Evolutionary conservation across 1,140 invertebrate genomes (phyloP).

Genomic region (Radopholus similis): DNA sequence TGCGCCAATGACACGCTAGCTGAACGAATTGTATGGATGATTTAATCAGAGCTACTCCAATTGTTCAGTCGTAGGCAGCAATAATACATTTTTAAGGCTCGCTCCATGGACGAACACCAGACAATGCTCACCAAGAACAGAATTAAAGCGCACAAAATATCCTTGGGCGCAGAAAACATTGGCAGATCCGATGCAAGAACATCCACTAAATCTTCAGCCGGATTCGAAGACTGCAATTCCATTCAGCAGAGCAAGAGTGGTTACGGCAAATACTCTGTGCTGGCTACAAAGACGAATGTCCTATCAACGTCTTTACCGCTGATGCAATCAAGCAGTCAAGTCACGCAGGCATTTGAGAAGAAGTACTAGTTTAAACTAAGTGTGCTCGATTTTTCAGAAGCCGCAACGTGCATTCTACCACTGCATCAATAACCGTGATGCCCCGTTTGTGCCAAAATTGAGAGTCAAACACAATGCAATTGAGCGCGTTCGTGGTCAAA

Average conservation of each 20-base stretch:
- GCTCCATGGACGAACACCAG: conserved; percentile 16
- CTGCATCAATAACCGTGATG: conserved; percentile 28
- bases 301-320: neutral
- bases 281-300: no score
- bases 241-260: no score
- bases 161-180: conserved; percentile 19
- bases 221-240: neutral
- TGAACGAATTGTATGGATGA: conserved; percentile 9
- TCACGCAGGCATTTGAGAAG: neutral
- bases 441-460: conserved; percentile 41
- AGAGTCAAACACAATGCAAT: conserved; percentile 42
- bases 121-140: conserved; percentile 2
- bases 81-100: conserved; percentile 7
- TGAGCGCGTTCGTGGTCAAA: conserved; percentile 1
- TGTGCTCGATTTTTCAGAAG: conserved; percentile 33
- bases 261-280: no score
- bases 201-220: neutral
- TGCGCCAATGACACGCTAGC: conserved; percentile 16
- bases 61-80: neutral
- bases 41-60: neutral
- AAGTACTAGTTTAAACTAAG: neutral
- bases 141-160: neutral
- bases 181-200: neutral
- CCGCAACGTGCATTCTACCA: conserved; percentile 38
- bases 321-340: neutral